A percentile compares a stretch with the other conserved stretches of the same genome.
These are phyloP conservation scores for Drosophila murphyi DNA, from an alignment of 1,140 invertebrate species.

Conservation along the genomic window DNA sequence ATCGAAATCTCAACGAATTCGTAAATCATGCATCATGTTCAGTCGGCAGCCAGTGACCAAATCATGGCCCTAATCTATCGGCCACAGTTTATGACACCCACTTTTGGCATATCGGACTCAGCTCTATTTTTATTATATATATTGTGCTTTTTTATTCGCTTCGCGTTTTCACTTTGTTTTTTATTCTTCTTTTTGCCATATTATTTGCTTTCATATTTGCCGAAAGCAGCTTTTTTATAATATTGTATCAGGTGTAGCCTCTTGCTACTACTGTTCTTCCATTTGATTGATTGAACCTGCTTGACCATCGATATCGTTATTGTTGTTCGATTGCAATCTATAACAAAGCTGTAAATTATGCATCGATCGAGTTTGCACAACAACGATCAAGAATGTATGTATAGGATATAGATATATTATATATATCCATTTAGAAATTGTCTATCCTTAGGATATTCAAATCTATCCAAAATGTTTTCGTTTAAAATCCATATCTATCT, in stretches of 20 bases:
- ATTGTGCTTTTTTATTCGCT: slow-evolving; percentile 50
- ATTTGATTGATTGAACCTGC: slow-evolving; percentile 45
- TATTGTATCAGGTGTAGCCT: slow-evolving; percentile 43
- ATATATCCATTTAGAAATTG: too few relatives aligned
- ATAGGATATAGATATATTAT: too few relatives aligned
- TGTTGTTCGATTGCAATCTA: slow-evolving; percentile 24
- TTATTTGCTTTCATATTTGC: slow-evolving; percentile 77
- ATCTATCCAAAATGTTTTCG: too few relatives aligned
- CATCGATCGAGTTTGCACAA: slow-evolving; percentile 25
- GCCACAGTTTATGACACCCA: slow-evolving; percentile 66
- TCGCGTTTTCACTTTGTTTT: slow-evolving; percentile 22
- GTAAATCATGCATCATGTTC: slow-evolving; percentile 62
- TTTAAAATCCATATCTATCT: too few relatives aligned
- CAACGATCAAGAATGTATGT: not conserved
- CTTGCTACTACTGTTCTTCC: slow-evolving; percentile 30
- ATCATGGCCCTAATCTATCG: slow-evolving; percentile 79
- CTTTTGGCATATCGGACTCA: slow-evolving; percentile 68
- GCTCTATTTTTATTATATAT: slow-evolving; percentile 73
- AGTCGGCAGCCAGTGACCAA: slow-evolving; percentile 56
- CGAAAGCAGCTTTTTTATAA: slow-evolving; percentile 69
- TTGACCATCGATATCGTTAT: slow-evolving; percentile 21
- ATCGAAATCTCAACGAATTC: slow-evolving; percentile 68
- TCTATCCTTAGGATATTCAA: too few relatives aligned
- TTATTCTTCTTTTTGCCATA: slow-evolving; percentile 20
- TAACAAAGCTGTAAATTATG: slow-evolving; percentile 46